Evolutionary conservation across 2,888 invertebrate genomes (phyloP), one percentile per base, ranked within the genome.

Genomic region (Lasioglossum calceatum): DNA sequence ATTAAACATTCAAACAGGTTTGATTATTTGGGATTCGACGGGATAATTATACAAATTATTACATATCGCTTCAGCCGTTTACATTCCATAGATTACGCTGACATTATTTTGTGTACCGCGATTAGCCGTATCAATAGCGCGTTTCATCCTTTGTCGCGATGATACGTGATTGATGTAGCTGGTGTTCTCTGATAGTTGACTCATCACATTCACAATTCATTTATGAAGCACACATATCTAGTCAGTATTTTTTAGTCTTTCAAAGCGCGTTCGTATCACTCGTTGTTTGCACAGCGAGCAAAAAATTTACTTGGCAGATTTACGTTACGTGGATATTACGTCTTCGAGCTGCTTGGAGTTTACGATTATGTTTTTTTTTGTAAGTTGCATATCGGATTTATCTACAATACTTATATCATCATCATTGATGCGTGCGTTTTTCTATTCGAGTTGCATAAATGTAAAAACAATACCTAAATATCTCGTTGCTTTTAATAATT

Each of bases 281-380:
- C 14, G 64, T 47, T 67, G 79, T 39, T 70, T 14, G 19, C 44
- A 23, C n/a, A 10, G 27, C n/a, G 23, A 50, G 42, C 32, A 32
- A 54, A 23, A 39, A 71, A 71, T 42, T 71, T 50, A 67, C 64
- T 44, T 74, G 44, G 27, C 27, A 5, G 42, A 36, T 77, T n/a
- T 36, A 54, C 47, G 54, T 58, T 10, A 72, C 19, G 44, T 42
- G 61, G 27, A 23, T 10, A 36, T 36, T n/a, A 1, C 27, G 58
- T 27, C 42, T 36, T 14, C 64, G 16, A 16, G 42, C 27, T 64
- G 27, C 39, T 70, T 14, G 36, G 39, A 84, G 64, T 39, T 27
- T 14, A 36, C n/a, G 58, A 36, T 77, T 27, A 85, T 85, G 85
- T 85, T 85, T 70, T 58, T 85, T 42, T 39, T 42, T 23, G 85